These are phyloP conservation scores for Rhopalosiphum maidis DNA, from an alignment of 1,140 invertebrate genomes.

Conservation along the genomic window DNA sequence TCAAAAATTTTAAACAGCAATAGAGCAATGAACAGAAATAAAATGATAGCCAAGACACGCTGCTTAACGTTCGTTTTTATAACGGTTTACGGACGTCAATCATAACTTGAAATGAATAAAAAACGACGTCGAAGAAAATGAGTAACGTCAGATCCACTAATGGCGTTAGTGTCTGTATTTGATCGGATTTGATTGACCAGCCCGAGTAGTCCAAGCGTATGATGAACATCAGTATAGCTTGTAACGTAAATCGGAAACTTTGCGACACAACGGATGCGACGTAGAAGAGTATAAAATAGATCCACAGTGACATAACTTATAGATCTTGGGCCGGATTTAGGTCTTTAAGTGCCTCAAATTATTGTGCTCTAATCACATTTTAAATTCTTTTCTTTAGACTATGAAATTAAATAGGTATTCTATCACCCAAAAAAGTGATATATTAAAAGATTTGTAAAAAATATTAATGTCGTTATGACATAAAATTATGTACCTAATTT, in stretches of 20 bases:
- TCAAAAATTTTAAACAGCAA: conserved; percentile 67
- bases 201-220: conserved; percentile 67
- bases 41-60: conserved; percentile 68
- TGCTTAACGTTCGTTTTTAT: conserved; percentile 71
- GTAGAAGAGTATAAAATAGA: too few species aligned
- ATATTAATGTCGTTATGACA: background rate
- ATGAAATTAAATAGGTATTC: too few species aligned
- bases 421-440: too few species aligned
- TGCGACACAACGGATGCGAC: background rate
- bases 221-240: conserved; percentile 73
- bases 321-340: too few species aligned
- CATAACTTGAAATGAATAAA: conserved; percentile 65
- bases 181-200: conserved; percentile 74
- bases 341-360: too few species aligned
- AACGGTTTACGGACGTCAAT: conserved; percentile 64
- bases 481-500: too few species aligned
- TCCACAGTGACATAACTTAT: too few species aligned
- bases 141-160: conserved; percentile 79
- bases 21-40: conserved; percentile 73
- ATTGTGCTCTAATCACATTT: too few species aligned
- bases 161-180: conserved; percentile 82
- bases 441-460: too few species aligned
- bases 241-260: conserved; percentile 69
- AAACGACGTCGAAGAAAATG: conserved; percentile 74
- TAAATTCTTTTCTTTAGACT: too few species aligned